Conservation (phyloP, 2,888 invertebrate species). For the Choreutis nemorana region DNA sequence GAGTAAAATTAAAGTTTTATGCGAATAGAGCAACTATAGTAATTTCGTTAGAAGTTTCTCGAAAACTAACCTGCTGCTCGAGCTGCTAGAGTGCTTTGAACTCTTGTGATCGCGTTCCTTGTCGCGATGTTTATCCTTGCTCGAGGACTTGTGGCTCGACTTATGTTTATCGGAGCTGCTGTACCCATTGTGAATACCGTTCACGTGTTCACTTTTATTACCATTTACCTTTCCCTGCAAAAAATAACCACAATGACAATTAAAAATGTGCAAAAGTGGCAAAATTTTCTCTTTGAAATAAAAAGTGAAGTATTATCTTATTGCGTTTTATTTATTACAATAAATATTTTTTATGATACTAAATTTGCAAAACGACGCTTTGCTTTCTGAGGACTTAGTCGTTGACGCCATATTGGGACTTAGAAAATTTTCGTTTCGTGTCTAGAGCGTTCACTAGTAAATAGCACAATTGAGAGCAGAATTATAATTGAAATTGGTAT, state of each 20-base stretch:
- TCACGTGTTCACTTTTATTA: conserved; percentile 70
- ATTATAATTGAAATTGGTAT: conserved; percentile 12
- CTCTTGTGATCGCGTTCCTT: conserved; percentile 70
- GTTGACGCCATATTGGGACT: conserved; percentile 91
- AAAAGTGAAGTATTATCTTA: no score
- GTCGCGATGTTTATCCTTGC: conserved; percentile 74
- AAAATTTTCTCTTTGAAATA: not conserved
- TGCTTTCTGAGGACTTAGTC: conserved; percentile 68
- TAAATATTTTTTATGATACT: conserved; percentile 3
- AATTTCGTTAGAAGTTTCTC: conserved; percentile 30
- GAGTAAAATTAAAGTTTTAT: conserved; percentile 5
- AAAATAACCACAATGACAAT: conserved; percentile 12
- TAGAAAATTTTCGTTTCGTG: conserved; percentile 66
- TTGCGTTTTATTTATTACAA: conserved; percentile 1
- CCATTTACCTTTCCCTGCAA: conserved; percentile 61
- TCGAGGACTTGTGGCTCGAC: conserved; percentile 73
- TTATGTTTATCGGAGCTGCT: conserved; percentile 60
- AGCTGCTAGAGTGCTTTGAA: conserved; percentile 55
- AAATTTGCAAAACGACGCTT: conserved; percentile 37
- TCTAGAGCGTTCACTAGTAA: conserved; percentile 58
- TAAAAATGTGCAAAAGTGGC: not conserved
- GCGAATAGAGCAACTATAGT: conserved; percentile 1
- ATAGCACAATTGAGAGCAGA: conserved; percentile 21
- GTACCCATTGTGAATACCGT: conserved; percentile 84
- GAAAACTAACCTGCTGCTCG: conserved; percentile 58